Percentiles rank a stretch among this genome's conserved stretches.
Conservation (phyloP, 2,888 invertebrate genomes). For the Junonia oenone region DNA sequence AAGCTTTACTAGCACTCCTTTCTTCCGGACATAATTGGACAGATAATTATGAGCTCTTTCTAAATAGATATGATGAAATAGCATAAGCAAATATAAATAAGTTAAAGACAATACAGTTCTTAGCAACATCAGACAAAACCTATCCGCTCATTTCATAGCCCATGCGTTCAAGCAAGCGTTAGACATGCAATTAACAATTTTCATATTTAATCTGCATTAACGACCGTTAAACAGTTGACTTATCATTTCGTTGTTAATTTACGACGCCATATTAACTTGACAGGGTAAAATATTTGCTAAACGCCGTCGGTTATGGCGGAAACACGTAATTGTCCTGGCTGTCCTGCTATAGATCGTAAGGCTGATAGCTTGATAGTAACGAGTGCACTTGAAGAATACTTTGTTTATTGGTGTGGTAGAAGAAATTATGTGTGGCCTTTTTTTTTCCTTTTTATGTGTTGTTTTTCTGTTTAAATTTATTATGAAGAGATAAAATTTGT, state of each 20-base stretch:
- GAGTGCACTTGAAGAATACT: not conserved
- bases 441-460: not conserved
- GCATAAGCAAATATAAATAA: too few relatives aligned
- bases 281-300: constrained; percentile 14
- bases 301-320: constrained; percentile 13
- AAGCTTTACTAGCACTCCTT: too few relatives aligned
- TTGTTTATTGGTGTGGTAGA: not conserved
- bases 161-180: constrained; percentile 39
- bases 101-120: not conserved
- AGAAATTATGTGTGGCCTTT: not conserved
- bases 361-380: constrained; percentile 10
- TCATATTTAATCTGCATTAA: constrained; percentile 50
- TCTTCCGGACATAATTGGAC: too few relatives aligned
- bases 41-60: too few relatives aligned
- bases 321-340: constrained; percentile 23
- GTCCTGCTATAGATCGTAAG: constrained; percentile 12
- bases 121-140: not conserved
- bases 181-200: constrained; percentile 50
- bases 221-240: constrained; percentile 46
- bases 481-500: too few relatives aligned
- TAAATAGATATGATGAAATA: too few relatives aligned
- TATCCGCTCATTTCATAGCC: constrained; percentile 34
- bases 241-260: constrained; percentile 43
- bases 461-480: too few relatives aligned
- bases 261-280: constrained; percentile 34